Conservation (phyloP, 2,113 vertebrate species). For the Amblyopsis rosae region DNA sequence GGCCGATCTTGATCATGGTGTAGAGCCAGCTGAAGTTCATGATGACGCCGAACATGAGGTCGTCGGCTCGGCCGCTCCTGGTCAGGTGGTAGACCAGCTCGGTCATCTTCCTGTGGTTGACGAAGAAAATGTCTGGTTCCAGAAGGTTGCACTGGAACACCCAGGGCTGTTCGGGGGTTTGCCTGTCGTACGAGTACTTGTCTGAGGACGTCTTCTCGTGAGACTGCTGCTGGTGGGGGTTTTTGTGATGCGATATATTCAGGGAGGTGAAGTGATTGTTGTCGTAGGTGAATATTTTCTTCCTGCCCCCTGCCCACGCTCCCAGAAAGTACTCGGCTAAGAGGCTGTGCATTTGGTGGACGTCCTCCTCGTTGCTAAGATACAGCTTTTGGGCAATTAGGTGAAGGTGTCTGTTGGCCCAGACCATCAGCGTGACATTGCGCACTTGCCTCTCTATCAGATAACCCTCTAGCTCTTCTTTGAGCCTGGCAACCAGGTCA, state of each 20-base stretch:
- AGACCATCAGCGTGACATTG: conserved; percentile 91
- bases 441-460: conserved; percentile 92
- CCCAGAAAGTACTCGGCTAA: conserved; percentile 97
- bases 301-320: conserved; percentile 93
- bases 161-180: conserved; percentile 96
- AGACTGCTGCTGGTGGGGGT: conserved; percentile 78
- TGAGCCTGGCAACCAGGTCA: conserved; percentile 89
- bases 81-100: conserved; percentile 94
- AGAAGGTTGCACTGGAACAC: conserved; percentile 97
- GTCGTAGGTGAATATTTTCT: conserved; percentile 88
- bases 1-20: conserved; percentile 98
- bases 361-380: conserved; percentile 86
- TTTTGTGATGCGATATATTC: conserved; percentile 81
- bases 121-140: conserved; percentile 97
- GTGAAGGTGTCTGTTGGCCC: conserved; percentile 96
- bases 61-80: conserved; percentile 89
- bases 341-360: conserved; percentile 94
- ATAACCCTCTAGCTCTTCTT: conserved; percentile 93
- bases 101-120: conserved; percentile 98
- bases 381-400: conserved; percentile 97
- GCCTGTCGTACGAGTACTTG: conserved; percentile 91
- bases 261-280: conserved; percentile 86
- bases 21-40: conserved; percentile 99
- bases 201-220: conserved; percentile 87
- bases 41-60: conserved; percentile 93